A percentile compares a stretch with the other conserved stretches of the same genome.
These are phyloP conservation scores for Venustaconcha ellipsiformis DNA, from an alignment of 1,140 invertebrate species.

Conservation along the genomic window DNA sequence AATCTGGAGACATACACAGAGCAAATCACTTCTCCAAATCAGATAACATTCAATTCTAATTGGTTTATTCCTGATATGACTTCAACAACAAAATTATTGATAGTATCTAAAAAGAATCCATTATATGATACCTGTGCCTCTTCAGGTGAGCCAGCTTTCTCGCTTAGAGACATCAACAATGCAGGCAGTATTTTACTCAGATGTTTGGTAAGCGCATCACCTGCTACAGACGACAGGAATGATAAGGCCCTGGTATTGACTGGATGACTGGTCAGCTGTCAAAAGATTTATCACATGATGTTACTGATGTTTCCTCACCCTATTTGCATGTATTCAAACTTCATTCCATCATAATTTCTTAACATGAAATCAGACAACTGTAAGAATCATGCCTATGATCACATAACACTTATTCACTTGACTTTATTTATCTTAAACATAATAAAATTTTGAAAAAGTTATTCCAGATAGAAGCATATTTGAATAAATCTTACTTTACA, in stretches of 20 bases:
- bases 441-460: no score
- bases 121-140: constrained; percentile 54
- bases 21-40: neutral
- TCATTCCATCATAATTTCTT: neutral
- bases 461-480: no score
- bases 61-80: neutral
- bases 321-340: neutral
- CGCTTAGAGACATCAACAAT: constrained; percentile 82
- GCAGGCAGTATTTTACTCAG: constrained; percentile 92
- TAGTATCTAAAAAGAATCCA: neutral
- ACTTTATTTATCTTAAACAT: no score
- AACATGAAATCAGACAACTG: neutral
- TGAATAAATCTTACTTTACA: no score
- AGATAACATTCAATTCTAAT: neutral
- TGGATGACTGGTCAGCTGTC: constrained; percentile 82
- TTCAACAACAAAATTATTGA: neutral
- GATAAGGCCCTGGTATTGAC: constrained; percentile 95
- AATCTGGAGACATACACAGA: neutral
- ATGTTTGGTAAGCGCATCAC: constrained; percentile 92
- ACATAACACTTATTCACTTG: no score
- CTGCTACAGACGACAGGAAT: constrained; percentile 91
- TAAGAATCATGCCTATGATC: no score
- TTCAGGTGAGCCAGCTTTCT: constrained; percentile 72
- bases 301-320: no score
- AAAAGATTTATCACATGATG: constrained; percentile 15